A percentile compares a stretch with the other conserved stretches of the same genome.
Conservation (phyloP, 2,113 vertebrate species). For the Machaerirhynchus nigripectus region DNA sequence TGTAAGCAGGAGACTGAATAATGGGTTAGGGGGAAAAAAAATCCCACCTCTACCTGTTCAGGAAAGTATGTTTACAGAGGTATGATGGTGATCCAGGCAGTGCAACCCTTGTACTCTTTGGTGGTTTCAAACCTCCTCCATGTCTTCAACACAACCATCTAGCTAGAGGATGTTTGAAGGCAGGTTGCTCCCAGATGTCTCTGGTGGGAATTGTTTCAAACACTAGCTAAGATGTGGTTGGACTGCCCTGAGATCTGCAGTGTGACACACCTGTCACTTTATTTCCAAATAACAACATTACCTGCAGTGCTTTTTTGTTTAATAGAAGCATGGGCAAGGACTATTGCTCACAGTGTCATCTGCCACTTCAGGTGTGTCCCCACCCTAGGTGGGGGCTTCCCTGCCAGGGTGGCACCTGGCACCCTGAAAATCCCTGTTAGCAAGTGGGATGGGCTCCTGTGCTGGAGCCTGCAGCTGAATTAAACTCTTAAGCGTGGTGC, state of each 20-base stretch:
- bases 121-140: not conserved
- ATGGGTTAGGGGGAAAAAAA: not conserved
- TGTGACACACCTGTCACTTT: not conserved
- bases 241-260: not conserved
- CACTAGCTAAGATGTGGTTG: accelerated
- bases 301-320: not conserved
- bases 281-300: not conserved
- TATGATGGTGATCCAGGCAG: not conserved
- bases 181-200: not conserved
- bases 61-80: not conserved
- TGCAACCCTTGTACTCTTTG: not conserved
- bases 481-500: accelerated
- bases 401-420: not conserved
- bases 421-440: not conserved
- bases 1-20: not conserved
- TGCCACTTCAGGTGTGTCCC: not conserved
- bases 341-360: accelerated
- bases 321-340: not conserved
- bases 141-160: not conserved
- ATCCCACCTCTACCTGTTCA: not conserved
- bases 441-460: not conserved
- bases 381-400: accelerated
- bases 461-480: not conserved
- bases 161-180: not conserved
- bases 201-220: not conserved